Evolutionary conservation across 2,113 vertebrate genomes (phyloP).

Genomic region (Antechinus flavipes): DNA sequence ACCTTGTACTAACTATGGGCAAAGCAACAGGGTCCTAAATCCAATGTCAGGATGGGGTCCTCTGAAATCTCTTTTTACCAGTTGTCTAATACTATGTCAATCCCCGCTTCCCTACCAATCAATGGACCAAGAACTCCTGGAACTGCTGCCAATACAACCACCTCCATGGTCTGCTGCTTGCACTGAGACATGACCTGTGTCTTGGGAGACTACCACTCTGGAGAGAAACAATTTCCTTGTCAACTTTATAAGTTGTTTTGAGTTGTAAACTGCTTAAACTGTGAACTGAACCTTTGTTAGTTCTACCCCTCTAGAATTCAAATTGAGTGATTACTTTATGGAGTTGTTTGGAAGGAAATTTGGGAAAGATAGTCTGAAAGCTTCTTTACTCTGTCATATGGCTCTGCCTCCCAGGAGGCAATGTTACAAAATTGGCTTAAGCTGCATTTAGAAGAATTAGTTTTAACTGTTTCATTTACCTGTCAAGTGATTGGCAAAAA

Average conservation of each 20-base stretch:
- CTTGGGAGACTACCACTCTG: background rate
- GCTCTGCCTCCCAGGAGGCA: no score
- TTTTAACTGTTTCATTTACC: background rate
- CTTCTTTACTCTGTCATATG: background rate
- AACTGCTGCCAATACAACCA: background rate
- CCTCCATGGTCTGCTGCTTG: background rate
- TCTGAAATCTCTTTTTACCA: background rate
- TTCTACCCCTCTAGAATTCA: background rate
- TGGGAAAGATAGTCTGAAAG: background rate
- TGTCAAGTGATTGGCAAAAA: background rate
- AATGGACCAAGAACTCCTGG: background rate
- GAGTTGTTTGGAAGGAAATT: background rate
- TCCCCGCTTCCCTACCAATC: no score
- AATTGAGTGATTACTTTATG: background rate
- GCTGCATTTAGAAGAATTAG: background rate
- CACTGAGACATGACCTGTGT: background rate
- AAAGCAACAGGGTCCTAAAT: background rate
- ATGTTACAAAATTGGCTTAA: no score
- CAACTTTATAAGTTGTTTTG: background rate
- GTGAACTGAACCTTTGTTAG: background rate
- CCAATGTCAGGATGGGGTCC: background rate
- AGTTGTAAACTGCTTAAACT: background rate
- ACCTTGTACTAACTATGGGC: background rate
- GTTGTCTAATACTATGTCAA: background rate
- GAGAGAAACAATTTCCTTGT: background rate